These are phyloP conservation scores for Halictus ligatus DNA, from an alignment of 2,888 invertebrate genomes.

Conservation along the genomic window DNA sequence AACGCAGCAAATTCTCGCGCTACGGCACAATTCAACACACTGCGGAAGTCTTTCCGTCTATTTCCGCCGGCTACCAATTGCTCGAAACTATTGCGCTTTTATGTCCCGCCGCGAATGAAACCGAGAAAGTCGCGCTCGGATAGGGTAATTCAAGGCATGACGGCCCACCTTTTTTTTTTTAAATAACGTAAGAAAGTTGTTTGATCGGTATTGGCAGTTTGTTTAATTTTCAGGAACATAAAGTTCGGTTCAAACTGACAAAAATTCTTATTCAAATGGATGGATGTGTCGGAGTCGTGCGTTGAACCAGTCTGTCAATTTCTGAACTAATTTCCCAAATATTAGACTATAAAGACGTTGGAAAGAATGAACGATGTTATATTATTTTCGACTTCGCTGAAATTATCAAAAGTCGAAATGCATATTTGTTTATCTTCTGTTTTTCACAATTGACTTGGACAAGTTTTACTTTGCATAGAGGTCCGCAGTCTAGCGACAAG, in stretches of 20 bases:
- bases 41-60: slow-evolving; percentile 15
- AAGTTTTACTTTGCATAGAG: too few species aligned
- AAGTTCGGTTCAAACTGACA: background rate
- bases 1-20: slow-evolving; percentile 36
- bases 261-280: background rate
- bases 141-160: background rate
- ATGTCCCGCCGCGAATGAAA: background rate
- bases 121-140: background rate
- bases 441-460: too few species aligned
- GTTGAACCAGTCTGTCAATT: background rate
- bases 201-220: background rate
- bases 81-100: slow-evolving; percentile 6
- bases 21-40: slow-evolving; percentile 22
- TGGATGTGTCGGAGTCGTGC: background rate
- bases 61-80: slow-evolving; percentile 16
- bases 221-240: background rate
- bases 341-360: too few species aligned
- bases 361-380: too few species aligned
- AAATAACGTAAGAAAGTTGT: background rate
- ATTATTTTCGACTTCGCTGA: too few species aligned
- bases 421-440: too few species aligned
- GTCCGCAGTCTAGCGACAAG: too few species aligned
- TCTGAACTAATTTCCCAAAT: too few species aligned
- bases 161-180: background rate
- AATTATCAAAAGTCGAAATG: too few species aligned